Percentiles rank a stretch among this genome's conserved stretches.
Conservation (phyloP, 2,797 vertebrate species). For the Rhynchonycteris naso region DNA sequence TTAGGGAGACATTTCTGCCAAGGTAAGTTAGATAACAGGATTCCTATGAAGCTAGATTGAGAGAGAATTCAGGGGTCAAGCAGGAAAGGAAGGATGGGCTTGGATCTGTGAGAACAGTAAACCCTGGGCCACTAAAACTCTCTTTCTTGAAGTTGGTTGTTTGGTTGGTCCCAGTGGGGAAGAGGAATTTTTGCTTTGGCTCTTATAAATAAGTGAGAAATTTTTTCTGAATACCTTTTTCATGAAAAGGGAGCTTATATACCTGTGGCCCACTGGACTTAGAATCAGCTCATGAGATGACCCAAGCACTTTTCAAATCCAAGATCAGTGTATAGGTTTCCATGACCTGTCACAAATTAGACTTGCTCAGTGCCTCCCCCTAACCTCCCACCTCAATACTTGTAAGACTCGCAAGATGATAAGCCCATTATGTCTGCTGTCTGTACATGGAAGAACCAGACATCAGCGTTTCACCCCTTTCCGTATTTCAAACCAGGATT, state of each 20-base stretch:
- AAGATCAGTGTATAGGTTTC: neutral
- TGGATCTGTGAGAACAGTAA: neutral
- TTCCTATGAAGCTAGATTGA: neutral
- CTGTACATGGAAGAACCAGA: neutral
- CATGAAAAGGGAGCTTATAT: neutral
- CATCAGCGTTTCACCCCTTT: neutral
- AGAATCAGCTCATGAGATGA: neutral
- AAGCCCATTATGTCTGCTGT: neutral
- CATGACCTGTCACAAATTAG: neutral
- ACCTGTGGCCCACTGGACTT: neutral
- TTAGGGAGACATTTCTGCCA: neutral
- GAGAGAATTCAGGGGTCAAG: neutral
- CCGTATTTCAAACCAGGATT: neutral
- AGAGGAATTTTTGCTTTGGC: neutral
- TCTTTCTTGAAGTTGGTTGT: neutral
- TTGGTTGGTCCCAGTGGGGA: neutral
- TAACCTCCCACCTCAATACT: neutral
- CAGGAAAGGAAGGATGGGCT: neutral
- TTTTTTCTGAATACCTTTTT: neutral
- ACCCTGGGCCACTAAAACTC: neutral
- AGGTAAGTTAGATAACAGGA: neutral
- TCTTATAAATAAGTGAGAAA: constrained; percentile 9
- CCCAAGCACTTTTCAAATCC: neutral
- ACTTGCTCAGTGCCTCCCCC: neutral
- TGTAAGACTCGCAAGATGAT: neutral